These are phyloP conservation scores for Saguinus imperator DNA, from an alignment of 2,113 vertebrate genomes.

Conservation along the genomic window DNA sequence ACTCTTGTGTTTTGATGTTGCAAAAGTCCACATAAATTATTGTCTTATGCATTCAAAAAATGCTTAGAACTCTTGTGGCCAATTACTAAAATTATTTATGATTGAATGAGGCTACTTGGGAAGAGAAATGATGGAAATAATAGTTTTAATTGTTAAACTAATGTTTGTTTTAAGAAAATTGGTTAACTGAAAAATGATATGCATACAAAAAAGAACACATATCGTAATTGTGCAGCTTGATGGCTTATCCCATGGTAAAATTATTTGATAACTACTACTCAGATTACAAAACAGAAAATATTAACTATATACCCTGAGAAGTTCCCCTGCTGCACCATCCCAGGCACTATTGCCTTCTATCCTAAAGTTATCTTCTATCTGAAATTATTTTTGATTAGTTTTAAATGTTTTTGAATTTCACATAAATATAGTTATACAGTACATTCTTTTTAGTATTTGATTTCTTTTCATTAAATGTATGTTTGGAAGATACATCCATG, in stretches of 20 bases:
- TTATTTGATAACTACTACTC: background rate
- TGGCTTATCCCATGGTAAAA: background rate
- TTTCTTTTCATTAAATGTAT: slow-evolving; percentile 21
- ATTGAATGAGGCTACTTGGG: background rate
- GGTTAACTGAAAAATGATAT: background rate
- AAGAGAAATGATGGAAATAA: slow-evolving; percentile 20
- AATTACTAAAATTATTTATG: slow-evolving; percentile 39
- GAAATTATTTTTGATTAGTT: background rate
- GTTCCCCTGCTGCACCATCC: accelerated
- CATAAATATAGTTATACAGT: background rate
- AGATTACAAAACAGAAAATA: background rate
- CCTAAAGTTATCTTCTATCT: background rate
- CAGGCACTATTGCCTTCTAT: background rate
- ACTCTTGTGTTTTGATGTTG: slow-evolving; percentile 24
- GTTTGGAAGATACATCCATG: background rate
- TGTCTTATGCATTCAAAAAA: slow-evolving; percentile 57
- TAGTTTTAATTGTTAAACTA: slow-evolving; percentile 20
- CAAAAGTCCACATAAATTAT: slow-evolving; percentile 27
- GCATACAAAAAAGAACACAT: background rate
- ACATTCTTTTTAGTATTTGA: background rate
- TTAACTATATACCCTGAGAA: background rate
- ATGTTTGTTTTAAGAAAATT: slow-evolving; percentile 8
- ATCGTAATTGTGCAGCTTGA: background rate
- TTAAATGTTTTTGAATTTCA: background rate
- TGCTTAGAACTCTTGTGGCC: slow-evolving; percentile 35